Base-by-base conservation (phyloP, 2,888 invertebrate species). In the Unio delphinus region DNA sequence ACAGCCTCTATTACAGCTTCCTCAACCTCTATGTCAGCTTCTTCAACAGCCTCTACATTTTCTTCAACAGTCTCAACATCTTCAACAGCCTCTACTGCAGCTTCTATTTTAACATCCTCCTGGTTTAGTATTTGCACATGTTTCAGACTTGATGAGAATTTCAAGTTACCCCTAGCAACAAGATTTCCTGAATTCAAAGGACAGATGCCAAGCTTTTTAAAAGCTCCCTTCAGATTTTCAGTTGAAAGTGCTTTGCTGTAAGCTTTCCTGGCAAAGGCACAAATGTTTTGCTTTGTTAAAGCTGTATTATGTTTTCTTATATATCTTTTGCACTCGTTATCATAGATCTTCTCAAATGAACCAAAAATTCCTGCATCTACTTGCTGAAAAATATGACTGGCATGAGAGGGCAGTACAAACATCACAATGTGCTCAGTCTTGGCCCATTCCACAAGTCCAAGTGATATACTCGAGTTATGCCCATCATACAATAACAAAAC, bases 401-500 rank as follows among this genome's bases (percentile, higher is more conserved):
- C 65, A 26, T 74, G 70, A 28, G 73, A 59, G 23, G 74, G 78
- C 4, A 76, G 55, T 34, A 76, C 59, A 63, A 78, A 78, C 26
- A 78, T 63, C n/a, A 75, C 70, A 7, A 77, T 65, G 61, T 77
- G 68, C 20, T 74, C 60, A 55, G 68, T 54, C 61, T 66, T 73
- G 6, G 79, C 76, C 79, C 73, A 79, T 4, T 72, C 69, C 60
- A 77, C 71, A 55, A 77, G 59, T 30, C 57, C 57, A 15, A 72
- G n/a, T 20, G 60, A 63, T 55, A 75, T 66, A 34, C 72, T 64
- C n/a, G 71, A 70, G 26, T 61, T 70, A 54, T 68, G 65, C 6
- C 76, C 74, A 68, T 74, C 72, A 68, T 69, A 76, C 4, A 78
- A 20, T 17, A 78, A 17, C 7, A 78, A 63, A 11, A 70, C 61